Evolutionary conservation across 2,797 vertebrate genomes (phyloP).

Genomic region (Danio jaintianensis): DNA sequence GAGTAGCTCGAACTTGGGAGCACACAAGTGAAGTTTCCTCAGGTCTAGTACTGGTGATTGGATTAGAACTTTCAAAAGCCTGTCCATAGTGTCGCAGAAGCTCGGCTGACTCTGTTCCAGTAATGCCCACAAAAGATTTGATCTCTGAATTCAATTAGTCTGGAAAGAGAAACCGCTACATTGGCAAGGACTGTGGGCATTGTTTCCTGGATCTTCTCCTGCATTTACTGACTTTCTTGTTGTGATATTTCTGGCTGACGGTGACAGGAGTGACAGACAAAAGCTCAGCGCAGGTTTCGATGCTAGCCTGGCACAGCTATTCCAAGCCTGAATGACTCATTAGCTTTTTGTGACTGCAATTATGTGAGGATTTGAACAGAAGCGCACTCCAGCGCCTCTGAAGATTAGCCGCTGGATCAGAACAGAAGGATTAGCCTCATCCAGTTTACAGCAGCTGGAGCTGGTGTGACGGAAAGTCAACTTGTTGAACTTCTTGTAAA

Average conservation of each 20-base stretch:
- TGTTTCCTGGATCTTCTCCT: constrained; percentile 37
- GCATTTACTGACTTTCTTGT: constrained; percentile 18
- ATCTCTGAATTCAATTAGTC: constrained; percentile 54
- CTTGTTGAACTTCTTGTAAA: constrained; percentile 28
- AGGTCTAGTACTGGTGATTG: constrained; percentile 26
- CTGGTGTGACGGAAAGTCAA: constrained; percentile 35
- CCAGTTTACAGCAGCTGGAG: constrained; percentile 50
- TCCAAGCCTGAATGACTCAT: constrained; percentile 72
- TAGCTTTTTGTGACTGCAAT: constrained; percentile 75
- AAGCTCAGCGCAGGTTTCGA: constrained; percentile 33
- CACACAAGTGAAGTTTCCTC: constrained; percentile 22
- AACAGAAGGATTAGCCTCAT: constrained; percentile 70
- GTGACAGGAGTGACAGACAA: constrained; percentile 49
- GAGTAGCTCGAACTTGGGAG: background rate
- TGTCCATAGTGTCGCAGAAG: background rate
- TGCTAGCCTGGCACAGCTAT: constrained; percentile 54
- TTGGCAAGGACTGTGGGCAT: constrained; percentile 21
- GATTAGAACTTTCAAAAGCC: constrained; percentile 36
- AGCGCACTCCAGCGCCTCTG: constrained; percentile 67
- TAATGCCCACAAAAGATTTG: constrained; percentile 35
- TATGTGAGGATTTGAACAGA: constrained; percentile 68
- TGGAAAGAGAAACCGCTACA: constrained; percentile 27
- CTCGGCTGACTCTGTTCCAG: constrained; percentile 30
- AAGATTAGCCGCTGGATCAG: constrained; percentile 71
- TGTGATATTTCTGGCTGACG: constrained; percentile 48